Percentiles rank a stretch among this genome's conserved stretches.
phyloP scores from a whole-genome alignment of 2,113 vertebrate species.

The Okapia johnstoni region DNA sequence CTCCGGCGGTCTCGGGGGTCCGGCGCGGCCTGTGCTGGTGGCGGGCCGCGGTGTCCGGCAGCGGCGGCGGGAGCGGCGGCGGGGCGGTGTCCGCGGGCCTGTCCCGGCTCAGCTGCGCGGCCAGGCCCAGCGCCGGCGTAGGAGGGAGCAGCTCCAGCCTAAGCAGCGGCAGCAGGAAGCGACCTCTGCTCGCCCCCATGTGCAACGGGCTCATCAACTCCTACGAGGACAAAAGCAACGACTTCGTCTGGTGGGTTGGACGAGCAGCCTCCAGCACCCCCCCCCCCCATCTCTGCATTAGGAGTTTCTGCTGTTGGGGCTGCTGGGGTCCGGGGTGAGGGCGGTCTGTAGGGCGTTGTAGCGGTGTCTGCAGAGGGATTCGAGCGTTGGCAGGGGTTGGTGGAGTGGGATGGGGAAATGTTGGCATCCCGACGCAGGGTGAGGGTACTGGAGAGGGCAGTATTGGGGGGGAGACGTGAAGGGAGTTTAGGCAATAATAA shows the following conservation, averaged over 20 bases:
- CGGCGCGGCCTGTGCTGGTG: constrained; percentile 70
- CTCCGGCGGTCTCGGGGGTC: constrained; percentile 69
- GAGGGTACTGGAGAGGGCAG: neutral
- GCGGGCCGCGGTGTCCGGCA: constrained; percentile 70
- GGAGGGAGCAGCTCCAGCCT: constrained; percentile 73
- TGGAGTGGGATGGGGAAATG: neutral
- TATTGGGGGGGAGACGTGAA: neutral
- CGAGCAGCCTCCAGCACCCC: neutral
- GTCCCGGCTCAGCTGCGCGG: constrained; percentile 69
- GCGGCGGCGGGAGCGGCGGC: constrained; percentile 54
- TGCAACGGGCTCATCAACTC: constrained; percentile 97
- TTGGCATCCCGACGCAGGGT: neutral
- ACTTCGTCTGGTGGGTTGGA: constrained; percentile 94
- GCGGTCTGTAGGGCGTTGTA: neutral
- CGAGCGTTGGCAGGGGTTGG: neutral
- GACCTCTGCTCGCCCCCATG: constrained; percentile 89
- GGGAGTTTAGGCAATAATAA: neutral
- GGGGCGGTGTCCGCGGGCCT: constrained; percentile 68
- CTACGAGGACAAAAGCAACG: constrained; percentile 98
- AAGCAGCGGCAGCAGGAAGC: constrained; percentile 85
- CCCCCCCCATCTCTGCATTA: too few species aligned
- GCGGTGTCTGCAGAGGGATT: neutral
- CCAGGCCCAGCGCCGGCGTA: constrained; percentile 74
- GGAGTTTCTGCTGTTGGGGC: neutral
- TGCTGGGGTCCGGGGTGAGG: neutral